Percentiles rank a stretch among this genome's conserved stretches.
These are phyloP conservation scores for Pomacea maculata DNA, from an alignment of 1,140 invertebrate species.

Conservation along the genomic window DNA sequence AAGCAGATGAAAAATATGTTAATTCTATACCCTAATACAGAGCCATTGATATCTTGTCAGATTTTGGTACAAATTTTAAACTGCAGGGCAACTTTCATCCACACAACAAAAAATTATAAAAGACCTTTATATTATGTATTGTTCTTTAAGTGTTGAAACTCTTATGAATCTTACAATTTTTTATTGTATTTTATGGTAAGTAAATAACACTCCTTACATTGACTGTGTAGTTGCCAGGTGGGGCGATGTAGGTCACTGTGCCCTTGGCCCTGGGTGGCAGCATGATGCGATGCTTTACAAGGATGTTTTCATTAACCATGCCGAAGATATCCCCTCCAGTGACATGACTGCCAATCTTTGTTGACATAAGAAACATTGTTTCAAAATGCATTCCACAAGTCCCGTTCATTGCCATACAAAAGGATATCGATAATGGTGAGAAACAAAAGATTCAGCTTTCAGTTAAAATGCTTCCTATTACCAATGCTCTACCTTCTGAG, in stretches of 20 bases:
- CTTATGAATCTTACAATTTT: no score
- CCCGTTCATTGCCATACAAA: no score
- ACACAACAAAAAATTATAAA: no score
- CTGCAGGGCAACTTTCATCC: background rate
- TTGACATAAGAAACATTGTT: slow-evolving; percentile 14
- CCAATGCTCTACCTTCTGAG: no score
- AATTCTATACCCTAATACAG: background rate
- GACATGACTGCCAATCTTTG: slow-evolving; percentile 89
- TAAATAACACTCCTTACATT: slow-evolving; percentile 73
- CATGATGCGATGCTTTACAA: slow-evolving; percentile 97
- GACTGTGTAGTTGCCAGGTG: slow-evolving; percentile 92
- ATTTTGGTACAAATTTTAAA: background rate
- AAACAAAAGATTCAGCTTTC: no score
- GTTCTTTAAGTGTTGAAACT: no score
- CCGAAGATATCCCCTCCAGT: slow-evolving; percentile 98
- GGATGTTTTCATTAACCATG: slow-evolving; percentile 93
- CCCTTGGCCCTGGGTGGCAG: slow-evolving; percentile 93
- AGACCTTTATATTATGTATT: no score
- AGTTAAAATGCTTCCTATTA: no score
- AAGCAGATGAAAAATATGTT: background rate
- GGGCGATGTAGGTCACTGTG: slow-evolving; percentile 95
- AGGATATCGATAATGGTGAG: no score
- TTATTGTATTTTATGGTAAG: no score
- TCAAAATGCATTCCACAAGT: no score
- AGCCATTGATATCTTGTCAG: background rate